phyloP scores from a whole-genome alignment of 1,140 invertebrate species.

The Spodoptera litura region DNA sequence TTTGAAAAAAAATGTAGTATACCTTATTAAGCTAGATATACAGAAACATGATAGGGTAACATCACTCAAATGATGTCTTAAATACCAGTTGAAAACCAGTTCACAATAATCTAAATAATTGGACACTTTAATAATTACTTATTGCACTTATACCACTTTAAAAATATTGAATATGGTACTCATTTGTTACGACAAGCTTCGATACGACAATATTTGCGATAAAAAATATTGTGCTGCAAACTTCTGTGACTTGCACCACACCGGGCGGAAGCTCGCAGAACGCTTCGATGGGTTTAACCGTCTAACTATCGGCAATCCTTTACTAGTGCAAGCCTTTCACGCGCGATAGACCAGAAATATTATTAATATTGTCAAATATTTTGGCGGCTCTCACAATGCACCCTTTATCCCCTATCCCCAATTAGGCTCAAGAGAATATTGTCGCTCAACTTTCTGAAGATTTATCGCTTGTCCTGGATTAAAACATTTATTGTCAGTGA shows the following conservation, averaged over 20 bases:
- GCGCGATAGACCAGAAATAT: slow-evolving; percentile 76
- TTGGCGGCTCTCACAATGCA: slow-evolving; percentile 65
- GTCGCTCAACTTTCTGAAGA: slow-evolving; percentile 35
- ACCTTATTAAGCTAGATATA: too few species aligned
- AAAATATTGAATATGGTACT: too few species aligned
- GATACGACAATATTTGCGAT: too few species aligned
- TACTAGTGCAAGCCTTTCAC: slow-evolving; percentile 77
- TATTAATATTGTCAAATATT: slow-evolving; percentile 78
- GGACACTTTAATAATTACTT: too few species aligned
- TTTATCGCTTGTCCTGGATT: slow-evolving; percentile 43
- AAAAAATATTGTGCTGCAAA: neutral
- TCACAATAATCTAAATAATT: too few species aligned
- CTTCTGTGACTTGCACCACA: slow-evolving; percentile 54
- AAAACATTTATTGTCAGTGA: slow-evolving; percentile 29
- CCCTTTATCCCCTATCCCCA: slow-evolving; percentile 49
- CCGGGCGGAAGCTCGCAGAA: slow-evolving; percentile 67
- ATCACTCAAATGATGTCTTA: too few species aligned
- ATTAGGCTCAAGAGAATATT: slow-evolving; percentile 43
- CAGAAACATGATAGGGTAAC: too few species aligned
- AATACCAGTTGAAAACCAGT: too few species aligned
- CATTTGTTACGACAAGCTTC: too few species aligned
- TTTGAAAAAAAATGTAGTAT: too few species aligned
- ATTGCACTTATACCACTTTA: too few species aligned
- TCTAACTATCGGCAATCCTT: slow-evolving; percentile 79
- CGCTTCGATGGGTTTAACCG: slow-evolving; percentile 63